Conservation (phyloP, 2,113 vertebrate genomes). For the Meleagris gallopavo region DNA sequence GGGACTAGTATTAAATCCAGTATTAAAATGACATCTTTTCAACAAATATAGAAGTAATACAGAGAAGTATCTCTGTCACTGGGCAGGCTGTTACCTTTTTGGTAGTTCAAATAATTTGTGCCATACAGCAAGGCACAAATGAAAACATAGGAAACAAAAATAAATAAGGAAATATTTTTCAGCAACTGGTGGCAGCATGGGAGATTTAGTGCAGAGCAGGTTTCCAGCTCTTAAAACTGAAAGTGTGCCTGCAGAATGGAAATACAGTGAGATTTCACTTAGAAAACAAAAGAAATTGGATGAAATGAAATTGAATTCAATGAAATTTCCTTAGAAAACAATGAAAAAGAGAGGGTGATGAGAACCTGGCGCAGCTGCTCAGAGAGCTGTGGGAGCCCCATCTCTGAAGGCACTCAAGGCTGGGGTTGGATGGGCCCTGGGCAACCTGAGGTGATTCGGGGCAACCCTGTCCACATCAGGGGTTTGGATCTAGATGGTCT, state of each 20-base stretch:
- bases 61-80: not conserved
- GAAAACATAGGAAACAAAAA: not conserved
- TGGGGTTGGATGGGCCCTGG: too few relatives aligned
- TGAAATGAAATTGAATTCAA: too few relatives aligned
- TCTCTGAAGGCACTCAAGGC: too few relatives aligned
- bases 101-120: not conserved
- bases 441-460: too few relatives aligned
- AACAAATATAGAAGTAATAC: not conserved
- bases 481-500: too few relatives aligned
- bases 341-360: too few relatives aligned
- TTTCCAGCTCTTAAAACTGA: not conserved
- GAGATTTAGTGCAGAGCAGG: not conserved
- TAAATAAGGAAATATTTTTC: not conserved
- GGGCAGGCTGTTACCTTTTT: not conserved
- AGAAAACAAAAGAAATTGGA: not conserved
- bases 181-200: not conserved
- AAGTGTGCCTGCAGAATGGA: not conserved
- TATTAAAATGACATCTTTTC: not conserved
- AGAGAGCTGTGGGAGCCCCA: too few relatives aligned
- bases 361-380: too few relatives aligned
- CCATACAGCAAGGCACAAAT: not conserved
- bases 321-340: too few relatives aligned
- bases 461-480: too few relatives aligned
- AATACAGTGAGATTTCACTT: not conserved
- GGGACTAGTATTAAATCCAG: not conserved